Evolutionary conservation across 2,113 vertebrate species (phyloP).

Genomic region (Ceyx cyanopectus): DNA sequence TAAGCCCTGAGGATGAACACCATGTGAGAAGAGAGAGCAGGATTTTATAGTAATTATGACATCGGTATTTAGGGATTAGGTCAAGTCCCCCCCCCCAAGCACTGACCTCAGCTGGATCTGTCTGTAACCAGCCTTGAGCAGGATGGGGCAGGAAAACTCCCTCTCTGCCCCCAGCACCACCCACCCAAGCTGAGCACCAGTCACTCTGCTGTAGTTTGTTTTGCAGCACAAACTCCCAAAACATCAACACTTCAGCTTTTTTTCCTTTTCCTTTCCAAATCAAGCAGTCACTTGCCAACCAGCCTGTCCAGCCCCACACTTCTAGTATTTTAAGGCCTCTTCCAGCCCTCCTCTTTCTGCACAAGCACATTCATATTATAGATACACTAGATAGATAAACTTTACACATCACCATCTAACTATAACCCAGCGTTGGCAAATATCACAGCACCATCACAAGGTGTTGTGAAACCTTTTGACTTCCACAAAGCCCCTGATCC

Average conservation of each 20-base stretch:
- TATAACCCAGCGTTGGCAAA: neutral
- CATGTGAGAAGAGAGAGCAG: neutral
- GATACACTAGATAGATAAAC: neutral
- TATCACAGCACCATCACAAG: slow-evolving; percentile 22
- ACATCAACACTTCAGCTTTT: neutral
- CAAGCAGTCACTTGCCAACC: neutral
- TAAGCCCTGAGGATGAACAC: neutral
- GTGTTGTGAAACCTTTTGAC: neutral
- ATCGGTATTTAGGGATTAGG: neutral
- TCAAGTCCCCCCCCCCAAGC: neutral
- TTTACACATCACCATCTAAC: neutral
- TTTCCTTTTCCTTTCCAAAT: neutral
- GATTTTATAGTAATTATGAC: neutral
- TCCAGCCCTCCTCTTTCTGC: neutral
- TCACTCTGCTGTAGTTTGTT: neutral
- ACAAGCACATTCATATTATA: neutral
- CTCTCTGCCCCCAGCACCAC: neutral
- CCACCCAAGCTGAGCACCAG: neutral
- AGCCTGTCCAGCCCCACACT: neutral
- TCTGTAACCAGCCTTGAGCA: neutral
- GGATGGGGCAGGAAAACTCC: neutral
- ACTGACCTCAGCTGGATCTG: neutral
- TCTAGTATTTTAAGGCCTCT: neutral
- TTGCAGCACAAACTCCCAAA: neutral
- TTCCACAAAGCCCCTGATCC: neutral